A percentile compares a stretch with the other conserved stretches of the same genome.
Conservation (phyloP, 1,140 invertebrate genomes). For the Hetaerina americana region DNA sequence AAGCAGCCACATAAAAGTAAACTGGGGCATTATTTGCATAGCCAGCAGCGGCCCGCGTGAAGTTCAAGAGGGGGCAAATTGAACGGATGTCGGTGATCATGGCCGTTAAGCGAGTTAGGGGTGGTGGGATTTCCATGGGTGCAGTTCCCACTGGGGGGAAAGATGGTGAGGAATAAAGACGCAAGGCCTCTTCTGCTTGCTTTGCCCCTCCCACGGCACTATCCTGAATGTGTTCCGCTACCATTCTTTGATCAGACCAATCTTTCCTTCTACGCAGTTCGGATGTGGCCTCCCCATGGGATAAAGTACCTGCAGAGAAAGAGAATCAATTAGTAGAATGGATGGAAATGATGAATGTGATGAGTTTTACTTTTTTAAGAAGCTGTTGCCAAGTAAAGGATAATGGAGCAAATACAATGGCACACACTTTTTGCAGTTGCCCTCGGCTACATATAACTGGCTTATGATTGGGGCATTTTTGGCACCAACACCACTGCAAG, state of each 20-base stretch:
- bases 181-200: constrained; percentile 42
- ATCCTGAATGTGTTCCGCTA: constrained; percentile 44
- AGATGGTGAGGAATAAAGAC: constrained; percentile 13
- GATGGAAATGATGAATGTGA: not conserved
- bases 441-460: too few relatives aligned
- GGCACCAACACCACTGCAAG: too few relatives aligned
- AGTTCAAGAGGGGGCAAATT: constrained; percentile 50
- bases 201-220: constrained; percentile 47
- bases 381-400: too few relatives aligned
- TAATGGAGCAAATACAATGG: too few relatives aligned
- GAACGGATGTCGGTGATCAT: constrained; percentile 68
- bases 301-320: constrained; percentile 40
- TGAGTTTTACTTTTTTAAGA: too few relatives aligned
- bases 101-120: constrained; percentile 44
- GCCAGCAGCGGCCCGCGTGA: not conserved
- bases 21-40: not conserved
- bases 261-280: constrained; percentile 27
- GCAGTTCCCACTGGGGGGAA: not conserved
- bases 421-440: too few relatives aligned
- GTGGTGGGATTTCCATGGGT: constrained; percentile 45
- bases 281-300: constrained; percentile 47
- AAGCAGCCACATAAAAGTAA: not conserved
- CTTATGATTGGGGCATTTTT: too few relatives aligned
- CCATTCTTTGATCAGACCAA: constrained; percentile 38
- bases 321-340: not conserved